Conservation (phyloP, 2,888 invertebrate species). For the Cryptus armator region DNA sequence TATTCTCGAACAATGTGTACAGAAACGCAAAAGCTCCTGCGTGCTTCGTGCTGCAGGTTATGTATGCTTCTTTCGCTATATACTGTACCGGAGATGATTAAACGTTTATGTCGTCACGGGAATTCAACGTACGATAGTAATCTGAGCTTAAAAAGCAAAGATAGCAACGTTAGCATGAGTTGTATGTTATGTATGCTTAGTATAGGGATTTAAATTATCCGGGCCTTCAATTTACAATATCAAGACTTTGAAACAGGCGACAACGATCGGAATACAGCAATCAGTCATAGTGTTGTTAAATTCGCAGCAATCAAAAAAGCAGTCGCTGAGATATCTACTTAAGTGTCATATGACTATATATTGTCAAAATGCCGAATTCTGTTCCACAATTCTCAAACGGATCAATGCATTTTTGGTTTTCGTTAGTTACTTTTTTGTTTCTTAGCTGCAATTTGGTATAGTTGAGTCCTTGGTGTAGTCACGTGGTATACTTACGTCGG, state of each 20-base stretch:
- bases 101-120: background rate
- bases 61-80: slow-evolving; percentile 8
- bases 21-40: slow-evolving; percentile 18
- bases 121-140: background rate
- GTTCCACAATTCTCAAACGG: background rate
- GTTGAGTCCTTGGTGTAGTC: background rate
- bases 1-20: slow-evolving; percentile 44
- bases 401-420: background rate
- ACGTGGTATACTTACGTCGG: background rate
- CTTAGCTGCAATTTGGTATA: background rate
- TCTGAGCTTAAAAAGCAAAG: background rate
- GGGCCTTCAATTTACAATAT: too few species aligned
- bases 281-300: too few species aligned
- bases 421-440: background rate
- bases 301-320: too few species aligned
- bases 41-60: slow-evolving; percentile 19
- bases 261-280: too few species aligned
- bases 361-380: background rate
- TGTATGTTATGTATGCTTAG: background rate
- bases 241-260: too few species aligned
- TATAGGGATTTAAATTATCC: too few species aligned
- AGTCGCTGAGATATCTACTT: background rate
- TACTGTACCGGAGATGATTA: slow-evolving; percentile 3
- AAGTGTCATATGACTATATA: background rate
- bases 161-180: background rate